These are phyloP conservation scores for Cheilinus undulatus DNA, from an alignment of 2,113 vertebrate species.

Conservation along the genomic window DNA sequence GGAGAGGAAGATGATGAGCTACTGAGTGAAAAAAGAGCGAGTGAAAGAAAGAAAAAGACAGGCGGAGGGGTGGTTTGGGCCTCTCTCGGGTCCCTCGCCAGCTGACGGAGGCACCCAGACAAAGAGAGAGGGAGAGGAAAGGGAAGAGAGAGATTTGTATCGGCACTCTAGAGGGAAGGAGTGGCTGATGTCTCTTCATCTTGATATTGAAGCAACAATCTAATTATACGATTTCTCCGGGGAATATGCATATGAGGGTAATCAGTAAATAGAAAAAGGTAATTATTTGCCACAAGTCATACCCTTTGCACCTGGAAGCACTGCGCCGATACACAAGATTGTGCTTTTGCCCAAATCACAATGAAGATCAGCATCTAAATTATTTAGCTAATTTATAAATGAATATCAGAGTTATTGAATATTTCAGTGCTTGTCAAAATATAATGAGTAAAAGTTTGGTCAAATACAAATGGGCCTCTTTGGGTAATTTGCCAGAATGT, in stretches of 20 bases:
- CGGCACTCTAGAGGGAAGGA: constrained; percentile 64
- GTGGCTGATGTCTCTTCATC: constrained; percentile 71
- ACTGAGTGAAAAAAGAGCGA: constrained; percentile 49
- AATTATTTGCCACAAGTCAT: constrained; percentile 79
- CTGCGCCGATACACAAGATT: constrained; percentile 51
- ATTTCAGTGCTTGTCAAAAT: constrained; percentile 80
- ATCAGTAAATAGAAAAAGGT: constrained; percentile 83
- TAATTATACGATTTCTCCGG: constrained; percentile 77
- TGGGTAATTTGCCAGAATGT: constrained; percentile 72
- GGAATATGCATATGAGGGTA: constrained; percentile 78
- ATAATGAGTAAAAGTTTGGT: constrained; percentile 79
- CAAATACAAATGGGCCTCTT: constrained; percentile 76
- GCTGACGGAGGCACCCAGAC: constrained; percentile 66
- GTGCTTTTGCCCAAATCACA: constrained; percentile 50
- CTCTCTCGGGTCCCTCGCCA: constrained; percentile 59
- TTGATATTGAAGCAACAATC: constrained; percentile 80
- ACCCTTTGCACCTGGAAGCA: constrained; percentile 76
- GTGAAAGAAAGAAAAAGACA: constrained; percentile 14
- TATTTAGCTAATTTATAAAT: constrained; percentile 80
- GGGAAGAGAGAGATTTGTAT: constrained; percentile 49
- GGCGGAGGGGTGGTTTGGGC: constrained; percentile 57
- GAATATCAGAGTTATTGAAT: constrained; percentile 74
- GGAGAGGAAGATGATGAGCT: constrained; percentile 72
- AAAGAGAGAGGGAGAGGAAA: constrained; percentile 24
- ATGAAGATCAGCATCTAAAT: constrained; percentile 73